These are phyloP conservation scores for Dromococcyx pavoninus DNA, from an alignment of 2,797 vertebrate species.

Conservation along the genomic window DNA sequence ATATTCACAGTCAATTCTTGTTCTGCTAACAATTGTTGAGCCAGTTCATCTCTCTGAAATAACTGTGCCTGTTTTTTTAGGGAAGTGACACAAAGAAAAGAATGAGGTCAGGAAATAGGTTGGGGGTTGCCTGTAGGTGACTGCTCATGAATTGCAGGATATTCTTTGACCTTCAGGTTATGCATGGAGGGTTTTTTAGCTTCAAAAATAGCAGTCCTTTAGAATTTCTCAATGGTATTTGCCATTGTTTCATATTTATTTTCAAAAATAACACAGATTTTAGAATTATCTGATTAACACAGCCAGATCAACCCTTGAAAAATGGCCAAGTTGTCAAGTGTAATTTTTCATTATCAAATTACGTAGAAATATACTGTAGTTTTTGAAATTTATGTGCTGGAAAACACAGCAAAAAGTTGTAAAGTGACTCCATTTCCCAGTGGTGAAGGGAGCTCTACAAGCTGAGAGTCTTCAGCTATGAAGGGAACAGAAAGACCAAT, in stretches of 20 bases:
- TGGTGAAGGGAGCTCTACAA: background rate
- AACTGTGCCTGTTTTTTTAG: background rate
- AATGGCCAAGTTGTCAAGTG: background rate
- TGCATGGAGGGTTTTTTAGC: background rate
- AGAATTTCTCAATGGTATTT: background rate
- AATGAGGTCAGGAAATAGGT: background rate
- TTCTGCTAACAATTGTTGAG: background rate
- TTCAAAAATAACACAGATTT: background rate
- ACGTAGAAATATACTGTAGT: background rate
- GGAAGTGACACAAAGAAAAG: background rate
- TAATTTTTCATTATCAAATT: background rate
- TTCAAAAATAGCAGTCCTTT: background rate
- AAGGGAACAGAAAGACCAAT: background rate
- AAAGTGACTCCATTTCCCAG: background rate
- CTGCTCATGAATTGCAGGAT: slow-evolving; percentile 26
- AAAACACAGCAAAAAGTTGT: background rate
- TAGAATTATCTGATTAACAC: background rate
- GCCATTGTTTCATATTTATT: background rate
- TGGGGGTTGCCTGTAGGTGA: background rate
- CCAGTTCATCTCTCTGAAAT: background rate
- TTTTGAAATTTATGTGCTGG: background rate
- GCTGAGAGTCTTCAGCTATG: background rate
- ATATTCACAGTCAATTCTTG: background rate
- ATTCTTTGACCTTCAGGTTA: slow-evolving; percentile 4
- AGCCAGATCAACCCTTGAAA: background rate